These are phyloP conservation scores for Argopecten irradians DNA, from an alignment of 1,140 invertebrate genomes.

Conservation along the genomic window DNA sequence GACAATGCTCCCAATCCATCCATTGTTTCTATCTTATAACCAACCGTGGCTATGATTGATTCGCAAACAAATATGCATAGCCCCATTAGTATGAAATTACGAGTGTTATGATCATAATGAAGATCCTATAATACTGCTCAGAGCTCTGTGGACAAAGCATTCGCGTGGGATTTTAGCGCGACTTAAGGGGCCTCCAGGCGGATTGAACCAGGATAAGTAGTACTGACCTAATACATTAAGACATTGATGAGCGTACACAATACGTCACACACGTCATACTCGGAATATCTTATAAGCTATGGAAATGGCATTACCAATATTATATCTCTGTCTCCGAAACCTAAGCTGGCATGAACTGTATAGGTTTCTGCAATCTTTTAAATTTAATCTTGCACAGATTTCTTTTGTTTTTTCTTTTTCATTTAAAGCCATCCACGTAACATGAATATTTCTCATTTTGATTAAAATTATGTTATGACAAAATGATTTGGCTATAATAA, in stretches of 20 bases:
- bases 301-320: background rate
- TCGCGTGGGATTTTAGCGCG: background rate
- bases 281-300: background rate
- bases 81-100: background rate
- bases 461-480: too few relatives aligned
- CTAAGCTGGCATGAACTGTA: too few relatives aligned
- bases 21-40: background rate
- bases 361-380: too few relatives aligned
- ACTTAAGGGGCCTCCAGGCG: background rate
- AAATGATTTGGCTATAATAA: too few relatives aligned
- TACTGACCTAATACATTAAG: background rate
- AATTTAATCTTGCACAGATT: too few relatives aligned
- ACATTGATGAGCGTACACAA: background rate
- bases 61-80: conserved; percentile 6
- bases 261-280: background rate
- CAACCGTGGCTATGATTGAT: background rate
- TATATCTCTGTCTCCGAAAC: too few relatives aligned
- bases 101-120: background rate
- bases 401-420: too few relatives aligned
- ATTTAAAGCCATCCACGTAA: too few relatives aligned
- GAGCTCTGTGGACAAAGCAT: background rate
- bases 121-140: background rate
- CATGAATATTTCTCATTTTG: too few relatives aligned
- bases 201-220: background rate
- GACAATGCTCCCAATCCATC: too few relatives aligned